Percentiles rank a stretch among this genome's conserved stretches.
phyloP scores from a whole-genome alignment of 2,113 vertebrate genomes.

The Xiphias gladius region DNA sequence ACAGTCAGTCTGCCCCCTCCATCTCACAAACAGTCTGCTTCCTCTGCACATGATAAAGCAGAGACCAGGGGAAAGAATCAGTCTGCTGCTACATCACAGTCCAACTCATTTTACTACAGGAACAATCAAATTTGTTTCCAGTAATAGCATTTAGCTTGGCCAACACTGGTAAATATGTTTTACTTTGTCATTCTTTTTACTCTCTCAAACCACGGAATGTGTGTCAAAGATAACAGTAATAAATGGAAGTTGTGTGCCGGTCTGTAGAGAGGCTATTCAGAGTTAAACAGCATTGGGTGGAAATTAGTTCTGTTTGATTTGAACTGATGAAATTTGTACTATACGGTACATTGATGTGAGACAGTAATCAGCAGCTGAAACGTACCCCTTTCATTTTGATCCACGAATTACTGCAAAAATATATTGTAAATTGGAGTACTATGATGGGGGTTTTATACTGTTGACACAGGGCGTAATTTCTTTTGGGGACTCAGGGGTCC shows the following conservation, averaged over 20 bases:
- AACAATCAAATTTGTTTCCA: conserved; percentile 28
- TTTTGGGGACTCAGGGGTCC: background rate
- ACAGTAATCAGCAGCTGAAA: background rate
- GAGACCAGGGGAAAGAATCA: conserved; percentile 1
- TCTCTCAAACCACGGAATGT: conserved; percentile 7
- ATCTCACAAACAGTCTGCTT: conserved; percentile 40
- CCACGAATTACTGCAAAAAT: no score
- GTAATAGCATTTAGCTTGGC: conserved; percentile 25
- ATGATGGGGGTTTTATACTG: background rate
- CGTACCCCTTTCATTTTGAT: background rate
- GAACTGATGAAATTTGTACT: background rate
- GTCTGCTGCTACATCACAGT: conserved; percentile 8
- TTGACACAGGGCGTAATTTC: background rate
- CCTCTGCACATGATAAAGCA: conserved; percentile 24
- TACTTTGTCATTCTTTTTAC: conserved; percentile 2
- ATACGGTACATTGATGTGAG: background rate
- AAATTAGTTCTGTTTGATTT: background rate
- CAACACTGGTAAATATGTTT: conserved; percentile 4
- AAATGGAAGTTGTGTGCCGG: background rate
- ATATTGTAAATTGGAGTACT: background rate
- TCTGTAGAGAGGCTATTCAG: background rate
- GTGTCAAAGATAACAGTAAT: conserved; percentile 42
- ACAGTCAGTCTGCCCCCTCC: conserved; percentile 31
- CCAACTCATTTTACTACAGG: conserved; percentile 10
- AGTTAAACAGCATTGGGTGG: background rate